These are phyloP conservation scores for Eustalomyia histrio DNA, from an alignment of 2,888 invertebrate species.

Conservation along the genomic window DNA sequence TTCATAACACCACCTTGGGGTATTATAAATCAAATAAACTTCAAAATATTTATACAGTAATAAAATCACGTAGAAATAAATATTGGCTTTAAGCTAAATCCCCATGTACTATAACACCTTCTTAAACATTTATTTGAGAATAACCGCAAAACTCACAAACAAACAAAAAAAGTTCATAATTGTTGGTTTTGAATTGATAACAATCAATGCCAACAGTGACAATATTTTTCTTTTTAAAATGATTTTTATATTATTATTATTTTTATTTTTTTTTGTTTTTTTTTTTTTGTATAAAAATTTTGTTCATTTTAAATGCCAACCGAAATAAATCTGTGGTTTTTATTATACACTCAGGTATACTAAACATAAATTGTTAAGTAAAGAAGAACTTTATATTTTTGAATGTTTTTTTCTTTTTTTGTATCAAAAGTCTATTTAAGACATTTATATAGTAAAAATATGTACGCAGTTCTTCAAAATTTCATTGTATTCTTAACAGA, in stretches of 20 bases:
- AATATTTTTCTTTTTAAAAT: slow-evolving; percentile 36
- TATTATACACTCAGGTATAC: slow-evolving; percentile 50
- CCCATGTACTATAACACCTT: not conserved
- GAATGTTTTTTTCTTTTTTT: not conserved
- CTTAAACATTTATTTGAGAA: not conserved
- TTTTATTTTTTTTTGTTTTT: no score
- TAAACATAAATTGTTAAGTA: not conserved
- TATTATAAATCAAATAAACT: slow-evolving; percentile 52
- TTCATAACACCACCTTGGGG: slow-evolving; percentile 41
- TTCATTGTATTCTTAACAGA: not conserved
- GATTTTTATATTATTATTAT: slow-evolving; percentile 4
- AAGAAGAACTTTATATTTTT: not conserved
- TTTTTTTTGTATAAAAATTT: not conserved
- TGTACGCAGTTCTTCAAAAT: not conserved
- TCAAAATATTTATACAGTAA: slow-evolving; percentile 18
- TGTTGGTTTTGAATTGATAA: slow-evolving; percentile 45
- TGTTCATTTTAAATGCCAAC: not conserved
- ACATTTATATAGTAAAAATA: not conserved
- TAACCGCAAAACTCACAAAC: slow-evolving; percentile 5
- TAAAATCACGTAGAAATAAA: slow-evolving; percentile 33
- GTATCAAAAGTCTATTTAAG: not conserved
- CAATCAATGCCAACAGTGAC: slow-evolving; percentile 45
- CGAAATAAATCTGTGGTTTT: slow-evolving; percentile 38
- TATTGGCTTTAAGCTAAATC: slow-evolving; percentile 1
- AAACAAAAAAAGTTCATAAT: slow-evolving; percentile 46